A percentile compares a stretch with the other conserved stretches of the same genome.
Evolutionary conservation across 1,140 invertebrate species (phyloP).

Genomic region (Saxidomus purpurata): DNA sequence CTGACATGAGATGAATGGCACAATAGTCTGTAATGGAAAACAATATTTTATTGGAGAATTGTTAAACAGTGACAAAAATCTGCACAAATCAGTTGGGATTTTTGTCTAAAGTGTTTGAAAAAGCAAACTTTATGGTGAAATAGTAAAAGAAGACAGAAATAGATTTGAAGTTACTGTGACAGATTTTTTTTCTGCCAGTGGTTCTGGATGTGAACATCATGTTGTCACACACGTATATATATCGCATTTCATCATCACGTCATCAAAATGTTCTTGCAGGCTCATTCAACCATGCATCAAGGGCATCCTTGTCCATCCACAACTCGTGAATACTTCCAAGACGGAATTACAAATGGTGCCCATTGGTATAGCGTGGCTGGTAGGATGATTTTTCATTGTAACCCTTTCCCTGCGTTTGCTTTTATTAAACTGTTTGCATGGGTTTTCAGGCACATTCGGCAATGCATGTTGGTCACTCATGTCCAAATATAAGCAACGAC

Average conservation of each 20-base stretch:
- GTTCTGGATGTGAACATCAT: too few relatives aligned
- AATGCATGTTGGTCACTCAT: constrained; percentile 83
- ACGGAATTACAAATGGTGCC: constrained; percentile 97
- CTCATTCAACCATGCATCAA: constrained; percentile 83
- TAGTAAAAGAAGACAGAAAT: too few relatives aligned
- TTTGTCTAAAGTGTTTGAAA: too few relatives aligned
- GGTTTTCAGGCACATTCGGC: constrained; percentile 82
- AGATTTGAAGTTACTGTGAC: too few relatives aligned
- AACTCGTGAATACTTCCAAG: constrained; percentile 88
- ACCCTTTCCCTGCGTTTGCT: background rate
- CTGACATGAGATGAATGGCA: too few relatives aligned
- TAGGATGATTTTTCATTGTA: constrained; percentile 74
- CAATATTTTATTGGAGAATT: too few relatives aligned
- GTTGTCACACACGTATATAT: too few relatives aligned
- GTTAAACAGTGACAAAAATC: too few relatives aligned
- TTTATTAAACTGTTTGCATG: background rate
- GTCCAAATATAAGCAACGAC: constrained; percentile 71
- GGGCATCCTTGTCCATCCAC: constrained; percentile 77
- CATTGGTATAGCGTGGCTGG: constrained; percentile 95
- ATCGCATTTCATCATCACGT: too few relatives aligned
- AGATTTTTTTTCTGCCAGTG: background rate
- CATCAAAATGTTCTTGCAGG: constrained; percentile 72
- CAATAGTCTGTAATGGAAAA: too few relatives aligned
- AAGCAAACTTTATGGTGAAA: too few relatives aligned
- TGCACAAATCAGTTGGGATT: too few relatives aligned